Percentiles rank a stretch among this genome's conserved stretches.
phyloP scores from a whole-genome alignment of 37 sponge, comb jelly and placozoan species.

The Beroe forskalii region DNA sequence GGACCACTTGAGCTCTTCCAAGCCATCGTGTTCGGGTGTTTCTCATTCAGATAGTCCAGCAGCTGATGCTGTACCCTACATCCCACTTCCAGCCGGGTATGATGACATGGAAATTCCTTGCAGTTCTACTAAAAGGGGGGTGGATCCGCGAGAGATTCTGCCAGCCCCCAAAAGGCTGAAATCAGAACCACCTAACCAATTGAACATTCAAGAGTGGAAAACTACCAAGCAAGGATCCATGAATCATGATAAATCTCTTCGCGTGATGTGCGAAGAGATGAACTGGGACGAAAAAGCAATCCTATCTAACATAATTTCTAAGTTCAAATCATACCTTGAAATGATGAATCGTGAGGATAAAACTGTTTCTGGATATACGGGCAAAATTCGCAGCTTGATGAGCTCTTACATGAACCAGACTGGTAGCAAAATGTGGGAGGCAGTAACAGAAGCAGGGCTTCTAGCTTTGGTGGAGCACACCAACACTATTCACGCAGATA shows the following conservation, averaged over 20 bases:
- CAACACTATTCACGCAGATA: background rate
- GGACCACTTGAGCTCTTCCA: no score
- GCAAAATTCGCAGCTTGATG: background rate
- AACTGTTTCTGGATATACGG: background rate
- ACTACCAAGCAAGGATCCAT: no score
- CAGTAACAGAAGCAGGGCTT: background rate
- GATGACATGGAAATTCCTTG: no score
- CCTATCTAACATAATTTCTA: background rate
- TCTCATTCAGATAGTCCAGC: no score
- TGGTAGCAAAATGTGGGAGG: background rate
- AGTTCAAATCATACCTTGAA: background rate
- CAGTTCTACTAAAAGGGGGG: no score
- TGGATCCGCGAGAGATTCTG: no score
- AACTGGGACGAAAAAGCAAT: background rate
- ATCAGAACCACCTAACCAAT: no score
- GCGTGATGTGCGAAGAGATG: background rate
- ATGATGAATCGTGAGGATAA: background rate
- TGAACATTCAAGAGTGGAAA: no score
- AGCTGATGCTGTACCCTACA: background rate
- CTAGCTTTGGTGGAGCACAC: background rate
- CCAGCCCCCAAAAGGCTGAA: no score
- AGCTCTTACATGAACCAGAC: background rate
- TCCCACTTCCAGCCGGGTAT: background rate
- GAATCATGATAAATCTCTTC: background rate
- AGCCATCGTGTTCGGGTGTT: no score